phyloP scores from a whole-genome alignment of 2,888 invertebrate genomes.

The Galerucella nymphaeae region DNA sequence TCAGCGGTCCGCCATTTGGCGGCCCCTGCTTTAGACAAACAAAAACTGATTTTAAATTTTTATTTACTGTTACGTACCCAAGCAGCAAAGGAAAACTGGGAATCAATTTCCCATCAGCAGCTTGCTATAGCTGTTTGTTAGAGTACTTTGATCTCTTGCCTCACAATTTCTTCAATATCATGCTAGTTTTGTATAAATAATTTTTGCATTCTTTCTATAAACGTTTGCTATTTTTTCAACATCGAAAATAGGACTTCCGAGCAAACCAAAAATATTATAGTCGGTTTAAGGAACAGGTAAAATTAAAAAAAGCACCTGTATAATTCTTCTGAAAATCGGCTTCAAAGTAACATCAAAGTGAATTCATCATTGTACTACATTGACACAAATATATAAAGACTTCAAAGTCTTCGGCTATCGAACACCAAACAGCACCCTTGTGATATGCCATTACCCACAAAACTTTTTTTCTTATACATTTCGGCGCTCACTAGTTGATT shows the following conservation, averaged over 20 bases:
- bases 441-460: slow-evolving; percentile 27
- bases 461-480: slow-evolving; percentile 25
- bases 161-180: no score
- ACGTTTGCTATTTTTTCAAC: no score
- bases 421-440: slow-evolving; percentile 26
- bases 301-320: neutral
- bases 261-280: neutral
- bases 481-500: slow-evolving; percentile 32
- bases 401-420: slow-evolving; percentile 32
- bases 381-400: slow-evolving; percentile 27
- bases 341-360: neutral
- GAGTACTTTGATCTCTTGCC: no score
- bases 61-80: no score
- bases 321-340: neutral
- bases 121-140: no score
- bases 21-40: no score
- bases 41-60: no score
- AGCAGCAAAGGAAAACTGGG: no score
- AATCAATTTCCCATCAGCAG: no score
- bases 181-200: no score
- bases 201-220: neutral
- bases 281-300: no score
- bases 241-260: neutral
- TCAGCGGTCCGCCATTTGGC: no score
- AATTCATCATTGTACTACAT: slow-evolving; percentile 8